A percentile compares a stretch with the other conserved stretches of the same genome.
Evolutionary conservation across 2,888 invertebrate species (phyloP).

Genomic region (Dicycla oo): DNA sequence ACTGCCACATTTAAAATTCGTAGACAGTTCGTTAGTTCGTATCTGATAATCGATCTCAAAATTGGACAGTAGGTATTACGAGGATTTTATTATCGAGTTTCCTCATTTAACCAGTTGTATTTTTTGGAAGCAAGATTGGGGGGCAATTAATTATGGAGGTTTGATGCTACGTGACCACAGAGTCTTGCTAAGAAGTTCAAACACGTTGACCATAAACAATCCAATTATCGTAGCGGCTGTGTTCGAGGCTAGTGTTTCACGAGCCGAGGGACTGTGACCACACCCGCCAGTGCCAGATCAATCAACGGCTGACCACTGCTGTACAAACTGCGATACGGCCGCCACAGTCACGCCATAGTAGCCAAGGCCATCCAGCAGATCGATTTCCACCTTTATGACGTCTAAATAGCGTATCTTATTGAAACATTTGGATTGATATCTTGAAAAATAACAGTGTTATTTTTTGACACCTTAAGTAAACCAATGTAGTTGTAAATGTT

Average conservation of each 20-base stretch:
- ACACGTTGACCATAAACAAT: conserved; percentile 63
- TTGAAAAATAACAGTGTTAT: not conserved
- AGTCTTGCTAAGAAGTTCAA: conserved; percentile 36
- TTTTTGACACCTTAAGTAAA: conserved; percentile 3
- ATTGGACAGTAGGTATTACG: conserved; percentile 10
- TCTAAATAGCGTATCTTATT: conserved; percentile 35
- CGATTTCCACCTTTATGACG: conserved; percentile 53
- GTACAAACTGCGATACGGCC: conserved; percentile 64
- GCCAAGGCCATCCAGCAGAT: conserved; percentile 51
- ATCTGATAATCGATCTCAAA: conserved; percentile 18
- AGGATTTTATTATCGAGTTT: conserved; percentile 12
- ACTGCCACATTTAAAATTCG: conserved; percentile 17
- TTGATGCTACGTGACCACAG: conserved; percentile 21
- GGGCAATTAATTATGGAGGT: conserved; percentile 22
- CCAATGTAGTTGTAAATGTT: not conserved
- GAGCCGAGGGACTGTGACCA: conserved; percentile 60
- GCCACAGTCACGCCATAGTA: conserved; percentile 58
- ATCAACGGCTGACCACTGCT: conserved; percentile 71
- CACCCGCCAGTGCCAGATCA: conserved; percentile 68
- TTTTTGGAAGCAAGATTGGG: conserved; percentile 8
- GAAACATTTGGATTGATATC: conserved; percentile 21
- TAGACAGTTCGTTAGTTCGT: conserved; percentile 2
- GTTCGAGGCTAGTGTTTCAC: conserved; percentile 49
- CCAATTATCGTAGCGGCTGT: conserved; percentile 66
- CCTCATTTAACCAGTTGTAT: conserved; percentile 8